Percentiles rank a stretch among this genome's conserved stretches.
These are phyloP conservation scores for Sigmodon hispidus DNA, from an alignment of 2,113 vertebrate genomes.

Conservation along the genomic window DNA sequence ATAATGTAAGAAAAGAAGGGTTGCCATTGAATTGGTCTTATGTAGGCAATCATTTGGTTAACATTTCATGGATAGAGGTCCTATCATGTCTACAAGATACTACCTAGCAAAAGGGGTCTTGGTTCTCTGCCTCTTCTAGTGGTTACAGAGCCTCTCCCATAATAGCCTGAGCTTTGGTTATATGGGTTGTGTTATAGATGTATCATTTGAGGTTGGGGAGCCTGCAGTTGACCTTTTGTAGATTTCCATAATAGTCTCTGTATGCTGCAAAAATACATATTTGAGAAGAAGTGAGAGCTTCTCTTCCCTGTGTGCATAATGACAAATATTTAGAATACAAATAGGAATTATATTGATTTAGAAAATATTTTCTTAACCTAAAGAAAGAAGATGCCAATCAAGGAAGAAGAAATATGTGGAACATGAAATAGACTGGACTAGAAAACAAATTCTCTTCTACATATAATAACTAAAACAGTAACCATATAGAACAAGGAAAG, in stretches of 20 bases:
- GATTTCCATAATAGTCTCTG: not conserved
- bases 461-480: no score
- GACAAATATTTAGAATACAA: not conserved
- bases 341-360: not conserved
- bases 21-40: not conserved
- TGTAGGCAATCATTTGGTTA: not conserved
- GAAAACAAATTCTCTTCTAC: no score
- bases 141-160: not conserved
- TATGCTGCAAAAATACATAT: not conserved
- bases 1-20: not conserved
- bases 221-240: not conserved
- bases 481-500: no score
- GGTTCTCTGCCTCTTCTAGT: not conserved
- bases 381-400: no score
- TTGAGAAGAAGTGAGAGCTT: not conserved
- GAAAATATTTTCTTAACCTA: no score
- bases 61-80: not conserved
- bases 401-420: no score
- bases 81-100: not conserved
- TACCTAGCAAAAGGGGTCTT: not conserved
- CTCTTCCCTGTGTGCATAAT: not conserved
- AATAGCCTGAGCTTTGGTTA: not conserved
- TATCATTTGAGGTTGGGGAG: not conserved
- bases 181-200: not conserved
- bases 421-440: no score